Evolutionary conservation across 2,888 invertebrate species (phyloP).

Genomic region (Chymomyza caudatula): DNA sequence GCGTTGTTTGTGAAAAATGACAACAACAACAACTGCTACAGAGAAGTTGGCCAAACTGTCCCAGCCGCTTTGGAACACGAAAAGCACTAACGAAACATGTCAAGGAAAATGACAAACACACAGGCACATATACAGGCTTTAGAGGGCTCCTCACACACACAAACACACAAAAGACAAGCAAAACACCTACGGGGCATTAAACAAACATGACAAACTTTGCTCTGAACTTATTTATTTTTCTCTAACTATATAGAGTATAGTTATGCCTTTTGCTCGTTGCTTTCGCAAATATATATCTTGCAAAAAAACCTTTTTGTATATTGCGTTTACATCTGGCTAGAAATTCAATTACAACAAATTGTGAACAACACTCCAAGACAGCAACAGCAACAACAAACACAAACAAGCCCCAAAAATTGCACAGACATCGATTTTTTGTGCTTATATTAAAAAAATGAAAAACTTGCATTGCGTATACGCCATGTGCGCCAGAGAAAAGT

Average conservation of each 20-base stretch:
- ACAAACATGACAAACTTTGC: conserved; percentile 40
- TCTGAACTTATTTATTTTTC: background rate
- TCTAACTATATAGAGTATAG: background rate
- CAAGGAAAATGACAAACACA: conserved; percentile 45
- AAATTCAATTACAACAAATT: conserved; percentile 1
- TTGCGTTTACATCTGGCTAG: background rate
- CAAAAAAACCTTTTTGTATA: background rate
- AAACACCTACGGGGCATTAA: conserved; percentile 20
- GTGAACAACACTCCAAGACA: background rate
- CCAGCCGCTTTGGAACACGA: conserved; percentile 23
- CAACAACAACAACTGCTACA: background rate
- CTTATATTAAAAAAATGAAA: no score
- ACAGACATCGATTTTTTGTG: conserved; percentile 23
- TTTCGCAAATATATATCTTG: background rate
- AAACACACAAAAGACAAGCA: background rate
- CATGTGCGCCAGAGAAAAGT: background rate
- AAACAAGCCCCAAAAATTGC: no score
- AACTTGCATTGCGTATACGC: background rate
- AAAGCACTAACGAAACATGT: conserved; percentile 47
- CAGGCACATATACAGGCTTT: conserved; percentile 6
- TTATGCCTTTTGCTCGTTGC: background rate
- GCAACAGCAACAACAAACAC: background rate
- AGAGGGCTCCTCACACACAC: conserved; percentile 13
- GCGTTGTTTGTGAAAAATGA: background rate
- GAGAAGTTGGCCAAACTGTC: conserved; percentile 7